Evolutionary conservation across 2,888 invertebrate genomes (phyloP).

Genomic region (Dugesia japonica): DNA sequence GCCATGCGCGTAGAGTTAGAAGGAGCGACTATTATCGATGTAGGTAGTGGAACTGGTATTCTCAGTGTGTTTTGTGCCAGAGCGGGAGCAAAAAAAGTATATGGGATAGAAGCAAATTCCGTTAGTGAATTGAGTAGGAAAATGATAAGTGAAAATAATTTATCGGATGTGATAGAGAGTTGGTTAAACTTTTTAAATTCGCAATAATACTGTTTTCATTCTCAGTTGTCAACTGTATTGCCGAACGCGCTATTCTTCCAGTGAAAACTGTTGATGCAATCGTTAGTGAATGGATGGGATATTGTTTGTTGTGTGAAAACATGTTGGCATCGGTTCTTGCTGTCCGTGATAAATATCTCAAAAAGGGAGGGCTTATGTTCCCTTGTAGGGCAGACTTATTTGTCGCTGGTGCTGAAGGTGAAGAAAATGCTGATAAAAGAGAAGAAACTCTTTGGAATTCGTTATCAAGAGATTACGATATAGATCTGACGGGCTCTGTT

Average conservation of each 20-base stretch:
- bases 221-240: constrained; percentile 2
- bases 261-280: constrained; percentile 11
- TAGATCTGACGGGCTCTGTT: constrained; percentile 8
- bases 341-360: neutral
- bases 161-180: constrained; percentile 24
- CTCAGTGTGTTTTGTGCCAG: constrained; percentile 72
- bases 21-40: constrained; percentile 58
- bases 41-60: constrained; percentile 56
- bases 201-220: neutral
- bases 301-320: constrained; percentile 25
- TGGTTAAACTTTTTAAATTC: neutral
- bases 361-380: constrained; percentile 22
- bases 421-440: neutral
- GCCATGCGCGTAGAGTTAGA: constrained; percentile 47
- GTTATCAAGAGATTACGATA: neutral
- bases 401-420: neutral
- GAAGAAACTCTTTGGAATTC: neutral
- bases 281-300: constrained; percentile 27
- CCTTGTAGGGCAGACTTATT: constrained; percentile 22
- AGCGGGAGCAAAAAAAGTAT: constrained; percentile 67
- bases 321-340: constrained; percentile 14
- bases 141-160: neutral
- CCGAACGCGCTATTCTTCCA: neutral
- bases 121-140: neutral
- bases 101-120: constrained; percentile 40